Percentiles rank a stretch among this genome's conserved stretches.
Conservation (phyloP, 2,888 invertebrate species). For the Neoaliturus tenellus region DNA sequence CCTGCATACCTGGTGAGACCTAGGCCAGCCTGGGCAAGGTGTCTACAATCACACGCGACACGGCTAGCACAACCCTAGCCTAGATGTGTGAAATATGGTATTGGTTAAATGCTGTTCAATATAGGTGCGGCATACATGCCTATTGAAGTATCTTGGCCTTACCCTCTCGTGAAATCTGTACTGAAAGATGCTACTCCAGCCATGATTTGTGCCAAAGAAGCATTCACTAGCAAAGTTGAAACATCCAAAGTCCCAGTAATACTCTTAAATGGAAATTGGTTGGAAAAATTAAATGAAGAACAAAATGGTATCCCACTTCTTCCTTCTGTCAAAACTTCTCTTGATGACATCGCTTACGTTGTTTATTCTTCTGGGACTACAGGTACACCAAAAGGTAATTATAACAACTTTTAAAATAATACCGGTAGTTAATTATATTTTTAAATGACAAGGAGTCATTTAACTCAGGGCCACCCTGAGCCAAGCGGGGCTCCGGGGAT, state of each 20-base stretch:
- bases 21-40: too few relatives aligned
- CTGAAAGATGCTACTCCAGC: constrained; percentile 65
- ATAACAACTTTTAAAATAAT: too few relatives aligned
- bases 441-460: too few relatives aligned
- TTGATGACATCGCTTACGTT: constrained; percentile 67
- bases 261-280: constrained; percentile 62
- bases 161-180: constrained; percentile 63
- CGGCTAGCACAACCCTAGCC: too few relatives aligned
- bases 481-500: too few relatives aligned
- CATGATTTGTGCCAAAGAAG: constrained; percentile 65
- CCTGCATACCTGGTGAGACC: too few relatives aligned
- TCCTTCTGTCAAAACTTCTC: constrained; percentile 53
- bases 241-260: not conserved
- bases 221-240: constrained; percentile 46
- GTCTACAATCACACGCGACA: too few relatives aligned
- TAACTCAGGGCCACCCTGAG: too few relatives aligned
- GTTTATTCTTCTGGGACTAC: constrained; percentile 68
- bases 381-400: constrained; percentile 67
- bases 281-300: constrained; percentile 51
- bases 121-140: constrained; percentile 67
- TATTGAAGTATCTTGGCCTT: constrained; percentile 66
- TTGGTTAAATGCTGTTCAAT: too few relatives aligned
- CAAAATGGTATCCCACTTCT: constrained; percentile 25
- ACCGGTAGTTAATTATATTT: too few relatives aligned
- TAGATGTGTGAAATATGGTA: too few relatives aligned